These are phyloP conservation scores for Plebejus anna DNA, from an alignment of 2,888 invertebrate species.

Conservation along the genomic window DNA sequence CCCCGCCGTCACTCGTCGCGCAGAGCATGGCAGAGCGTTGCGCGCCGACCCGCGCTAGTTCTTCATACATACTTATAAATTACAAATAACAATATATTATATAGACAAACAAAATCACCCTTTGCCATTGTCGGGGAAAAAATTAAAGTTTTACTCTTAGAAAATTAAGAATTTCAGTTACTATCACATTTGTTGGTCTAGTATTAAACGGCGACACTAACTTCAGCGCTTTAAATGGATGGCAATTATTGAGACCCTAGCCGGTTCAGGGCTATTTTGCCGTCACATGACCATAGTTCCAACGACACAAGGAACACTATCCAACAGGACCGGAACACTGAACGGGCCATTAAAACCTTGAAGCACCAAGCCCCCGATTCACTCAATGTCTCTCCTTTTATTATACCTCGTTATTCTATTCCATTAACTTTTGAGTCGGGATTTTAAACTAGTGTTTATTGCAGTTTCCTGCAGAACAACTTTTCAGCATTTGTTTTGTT, in stretches of 20 bases:
- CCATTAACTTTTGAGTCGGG: neutral
- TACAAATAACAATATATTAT: no score
- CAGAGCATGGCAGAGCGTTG: no score
- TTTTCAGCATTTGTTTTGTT: neutral
- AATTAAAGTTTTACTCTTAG: no score
- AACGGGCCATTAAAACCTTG: neutral
- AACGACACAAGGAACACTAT: neutral
- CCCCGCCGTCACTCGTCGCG: no score
- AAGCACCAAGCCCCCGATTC: slow-evolving; percentile 2
- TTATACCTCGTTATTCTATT: slow-evolving; percentile 12
- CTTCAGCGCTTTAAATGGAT: neutral
- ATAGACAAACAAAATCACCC: no score
- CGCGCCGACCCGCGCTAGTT: no score
- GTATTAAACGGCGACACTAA: neutral
- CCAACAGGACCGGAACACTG: neutral
- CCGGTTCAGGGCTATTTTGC: neutral
- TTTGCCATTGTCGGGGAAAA: no score
- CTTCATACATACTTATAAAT: no score
- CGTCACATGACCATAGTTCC: neutral
- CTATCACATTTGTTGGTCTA: slow-evolving; percentile 8
- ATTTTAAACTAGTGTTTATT: slow-evolving; percentile 4
- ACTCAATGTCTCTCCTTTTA: slow-evolving; percentile 25
- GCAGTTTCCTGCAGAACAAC: neutral
- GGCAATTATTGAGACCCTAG: slow-evolving; percentile 5
- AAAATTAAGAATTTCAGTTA: neutral